Evolutionary conservation across 1,140 invertebrate genomes (phyloP).

Genomic region (Portunus trituberculatus): DNA sequence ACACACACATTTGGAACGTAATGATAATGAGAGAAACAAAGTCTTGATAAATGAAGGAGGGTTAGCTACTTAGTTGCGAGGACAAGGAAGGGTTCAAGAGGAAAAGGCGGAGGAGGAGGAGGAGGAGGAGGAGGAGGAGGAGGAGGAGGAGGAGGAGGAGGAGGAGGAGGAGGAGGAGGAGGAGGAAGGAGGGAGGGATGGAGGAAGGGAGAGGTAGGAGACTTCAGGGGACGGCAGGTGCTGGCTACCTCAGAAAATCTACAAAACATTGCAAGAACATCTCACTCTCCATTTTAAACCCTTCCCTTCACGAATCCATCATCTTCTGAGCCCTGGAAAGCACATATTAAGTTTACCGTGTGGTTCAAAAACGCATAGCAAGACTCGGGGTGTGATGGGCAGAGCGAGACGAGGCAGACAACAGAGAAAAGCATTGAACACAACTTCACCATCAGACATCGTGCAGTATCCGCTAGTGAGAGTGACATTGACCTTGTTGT

Average conservation of each 20-base stretch:
- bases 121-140: background rate
- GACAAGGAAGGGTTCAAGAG: background rate
- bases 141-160: background rate
- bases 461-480: slow-evolving; percentile 28
- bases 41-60: background rate
- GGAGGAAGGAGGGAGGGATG: background rate
- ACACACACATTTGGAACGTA: background rate
- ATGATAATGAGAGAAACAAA: background rate
- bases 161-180: background rate
- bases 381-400: no score
- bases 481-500: slow-evolving; percentile 42
- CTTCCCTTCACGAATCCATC: no score
- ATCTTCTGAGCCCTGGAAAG: no score
- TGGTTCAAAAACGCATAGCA: no score
- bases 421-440: no score
- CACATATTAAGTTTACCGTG: no score
- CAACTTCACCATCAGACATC: background rate
- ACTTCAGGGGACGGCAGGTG: no score
- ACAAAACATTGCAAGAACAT: no score
- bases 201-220: background rate
- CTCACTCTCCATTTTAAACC: no score
- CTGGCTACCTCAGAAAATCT: no score
- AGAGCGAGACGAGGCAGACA: no score
- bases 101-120: background rate
- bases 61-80: background rate